phyloP scores from a whole-genome alignment of 2,888 invertebrate species.

The Drosophila rellima region DNA sequence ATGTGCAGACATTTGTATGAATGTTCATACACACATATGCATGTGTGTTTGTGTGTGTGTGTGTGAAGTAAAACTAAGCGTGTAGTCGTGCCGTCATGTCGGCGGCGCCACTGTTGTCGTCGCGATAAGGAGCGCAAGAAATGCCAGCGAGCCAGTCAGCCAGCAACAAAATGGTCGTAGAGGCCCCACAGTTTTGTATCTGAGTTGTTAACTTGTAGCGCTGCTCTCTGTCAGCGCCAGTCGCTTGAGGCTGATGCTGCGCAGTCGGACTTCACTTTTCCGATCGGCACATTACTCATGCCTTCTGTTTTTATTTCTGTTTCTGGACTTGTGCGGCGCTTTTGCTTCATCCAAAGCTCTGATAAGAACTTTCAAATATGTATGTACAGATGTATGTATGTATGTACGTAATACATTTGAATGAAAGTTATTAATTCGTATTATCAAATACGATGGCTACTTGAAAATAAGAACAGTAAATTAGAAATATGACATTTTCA shows the following conservation, averaged over 20 bases:
- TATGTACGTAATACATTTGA: conserved; percentile 8
- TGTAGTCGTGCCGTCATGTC: conserved; percentile 73
- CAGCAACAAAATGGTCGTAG: conserved; percentile 58
- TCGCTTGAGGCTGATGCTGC: conserved; percentile 49
- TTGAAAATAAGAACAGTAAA: not conserved
- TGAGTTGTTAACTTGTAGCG: conserved; percentile 52
- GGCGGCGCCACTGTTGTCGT: conserved; percentile 79
- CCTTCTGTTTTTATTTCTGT: conserved; percentile 35
- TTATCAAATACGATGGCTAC: conserved; percentile 1
- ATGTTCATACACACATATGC: conserved; percentile 18
- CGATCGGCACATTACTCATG: conserved; percentile 58
- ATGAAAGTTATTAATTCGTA: not conserved
- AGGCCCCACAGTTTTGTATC: conserved; percentile 54
- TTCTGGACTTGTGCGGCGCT: conserved; percentile 25
- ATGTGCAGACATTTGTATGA: conserved; percentile 24
- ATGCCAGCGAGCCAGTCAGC: conserved; percentile 65
- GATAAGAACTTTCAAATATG: conserved; percentile 33
- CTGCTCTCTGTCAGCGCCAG: conserved; percentile 30
- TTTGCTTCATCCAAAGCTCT: conserved; percentile 41
- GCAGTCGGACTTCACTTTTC: conserved; percentile 24
- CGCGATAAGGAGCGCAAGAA: conserved; percentile 77
- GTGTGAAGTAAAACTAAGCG: conserved; percentile 26
- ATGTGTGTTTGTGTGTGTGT: conserved; percentile 8
- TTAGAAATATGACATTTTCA: not conserved
- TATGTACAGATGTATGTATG: not conserved